Conservation (phyloP, 2,113 vertebrate genomes). For the Rhipidura dahli region DNA sequence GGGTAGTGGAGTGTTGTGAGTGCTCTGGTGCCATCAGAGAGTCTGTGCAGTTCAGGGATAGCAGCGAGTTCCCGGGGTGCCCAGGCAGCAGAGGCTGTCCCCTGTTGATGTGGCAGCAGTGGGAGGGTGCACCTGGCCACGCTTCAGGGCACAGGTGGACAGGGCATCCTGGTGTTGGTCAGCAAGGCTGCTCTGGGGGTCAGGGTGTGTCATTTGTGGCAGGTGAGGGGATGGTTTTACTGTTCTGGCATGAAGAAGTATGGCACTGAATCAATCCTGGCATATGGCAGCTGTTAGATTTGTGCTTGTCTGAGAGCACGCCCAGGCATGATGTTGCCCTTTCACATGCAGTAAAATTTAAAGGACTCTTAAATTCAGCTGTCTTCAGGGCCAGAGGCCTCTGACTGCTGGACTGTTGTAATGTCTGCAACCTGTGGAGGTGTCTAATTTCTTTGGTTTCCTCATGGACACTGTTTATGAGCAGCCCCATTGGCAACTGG, state of each 20-base stretch:
- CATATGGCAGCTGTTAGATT: not conserved
- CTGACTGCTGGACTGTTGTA: not conserved
- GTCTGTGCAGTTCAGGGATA: not conserved
- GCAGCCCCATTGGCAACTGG: not conserved
- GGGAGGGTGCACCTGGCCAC: too few relatives aligned
- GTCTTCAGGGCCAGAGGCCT: not conserved
- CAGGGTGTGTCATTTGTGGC: not conserved
- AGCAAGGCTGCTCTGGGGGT: not conserved
- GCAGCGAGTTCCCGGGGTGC: not conserved
- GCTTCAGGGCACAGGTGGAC: not conserved
- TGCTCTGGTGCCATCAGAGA: not conserved
- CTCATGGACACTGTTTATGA: not conserved
- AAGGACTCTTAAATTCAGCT: not conserved
- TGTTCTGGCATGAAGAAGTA: not conserved
- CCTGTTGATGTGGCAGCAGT: accelerated
- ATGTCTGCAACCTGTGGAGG: not conserved
- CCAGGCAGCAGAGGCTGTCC: not conserved
- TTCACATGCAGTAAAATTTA: not conserved
- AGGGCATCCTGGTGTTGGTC: not conserved
- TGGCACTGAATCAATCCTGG: not conserved
- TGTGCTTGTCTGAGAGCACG: not conserved
- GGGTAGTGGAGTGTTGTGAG: not conserved
- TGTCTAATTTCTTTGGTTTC: not conserved
- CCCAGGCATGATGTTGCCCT: not conserved
- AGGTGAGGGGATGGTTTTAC: not conserved